Conservation (phyloP, 2,888 invertebrate species). For the Bombyx huttoni region DNA sequence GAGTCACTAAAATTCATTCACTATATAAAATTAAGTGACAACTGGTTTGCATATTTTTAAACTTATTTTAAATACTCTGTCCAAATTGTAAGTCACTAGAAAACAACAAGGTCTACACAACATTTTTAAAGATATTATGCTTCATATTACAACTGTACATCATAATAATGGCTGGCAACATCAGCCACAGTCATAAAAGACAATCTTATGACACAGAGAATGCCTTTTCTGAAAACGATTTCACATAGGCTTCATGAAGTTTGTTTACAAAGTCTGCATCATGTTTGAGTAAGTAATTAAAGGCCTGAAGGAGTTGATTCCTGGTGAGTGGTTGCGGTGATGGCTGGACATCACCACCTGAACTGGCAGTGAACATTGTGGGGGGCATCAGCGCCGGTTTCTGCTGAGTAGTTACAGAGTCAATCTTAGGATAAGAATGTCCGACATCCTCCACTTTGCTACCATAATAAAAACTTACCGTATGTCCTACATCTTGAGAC, state of each 20-base stretch:
- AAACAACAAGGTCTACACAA: constrained; percentile 56
- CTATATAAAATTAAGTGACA: constrained; percentile 51
- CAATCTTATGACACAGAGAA: constrained; percentile 63
- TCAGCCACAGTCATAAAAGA: constrained; percentile 30
- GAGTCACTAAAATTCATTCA: constrained; percentile 57
- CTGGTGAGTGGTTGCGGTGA: constrained; percentile 84
- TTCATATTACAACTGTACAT: constrained; percentile 67
- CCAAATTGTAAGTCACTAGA: constrained; percentile 56
- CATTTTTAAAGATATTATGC: constrained; percentile 54
- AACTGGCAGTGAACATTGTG: constrained; percentile 83
- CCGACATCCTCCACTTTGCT: constrained; percentile 43
- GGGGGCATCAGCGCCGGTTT: constrained; percentile 89
- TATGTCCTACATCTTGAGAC: constrained; percentile 50
- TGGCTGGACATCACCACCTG: constrained; percentile 50
- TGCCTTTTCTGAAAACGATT: constrained; percentile 81
- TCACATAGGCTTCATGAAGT: constrained; percentile 93
- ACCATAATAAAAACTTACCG: constrained; percentile 42
- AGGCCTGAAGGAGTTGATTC: constrained; percentile 90
- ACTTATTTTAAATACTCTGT: constrained; percentile 64
- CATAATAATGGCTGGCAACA: constrained; percentile 30
- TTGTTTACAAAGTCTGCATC: constrained; percentile 91
- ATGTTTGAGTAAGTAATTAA: constrained; percentile 88
- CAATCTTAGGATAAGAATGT: constrained; percentile 35
- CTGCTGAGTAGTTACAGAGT: constrained; percentile 53
- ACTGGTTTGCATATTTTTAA: constrained; percentile 54